These are phyloP conservation scores for Lasiurus cinereus DNA, from an alignment of 2,113 vertebrate genomes.

Conservation along the genomic window DNA sequence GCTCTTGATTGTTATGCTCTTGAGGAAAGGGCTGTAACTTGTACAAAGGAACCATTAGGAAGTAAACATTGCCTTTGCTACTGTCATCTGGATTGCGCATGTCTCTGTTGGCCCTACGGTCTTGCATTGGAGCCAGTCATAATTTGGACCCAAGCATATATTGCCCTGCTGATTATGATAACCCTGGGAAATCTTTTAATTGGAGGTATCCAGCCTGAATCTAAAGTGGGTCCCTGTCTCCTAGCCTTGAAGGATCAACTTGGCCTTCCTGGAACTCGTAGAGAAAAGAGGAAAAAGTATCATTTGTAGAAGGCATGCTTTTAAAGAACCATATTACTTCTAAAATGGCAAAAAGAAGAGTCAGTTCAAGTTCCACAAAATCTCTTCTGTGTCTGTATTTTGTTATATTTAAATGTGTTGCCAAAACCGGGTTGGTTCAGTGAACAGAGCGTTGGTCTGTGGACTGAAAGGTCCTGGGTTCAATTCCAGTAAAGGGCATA, in stretches of 20 bases:
- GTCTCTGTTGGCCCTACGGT: not conserved
- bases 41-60: constrained; percentile 35
- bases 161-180: not conserved
- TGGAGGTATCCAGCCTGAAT: not conserved
- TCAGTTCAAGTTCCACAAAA: not conserved
- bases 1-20: not conserved
- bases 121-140: not conserved
- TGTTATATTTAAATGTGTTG: not conserved
- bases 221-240: not conserved
- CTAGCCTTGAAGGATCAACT: not conserved
- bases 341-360: constrained; percentile 44
- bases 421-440: too few species aligned
- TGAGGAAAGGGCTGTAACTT: constrained; percentile 27
- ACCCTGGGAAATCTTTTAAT: not conserved
- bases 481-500: too few species aligned
- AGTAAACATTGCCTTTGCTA: constrained; percentile 1
- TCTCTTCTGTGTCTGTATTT: not conserved
- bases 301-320: not conserved
- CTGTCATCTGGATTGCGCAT: not conserved
- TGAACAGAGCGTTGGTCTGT: too few species aligned
- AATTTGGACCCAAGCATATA: not conserved
- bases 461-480: too few species aligned
- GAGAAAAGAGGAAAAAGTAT: not conserved
- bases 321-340: constrained; percentile 3
- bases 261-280: not conserved